A percentile compares a stretch with the other conserved stretches of the same genome.
Conservation (phyloP, 2,113 vertebrate genomes). For the Phalacrocorax brasilianus region DNA sequence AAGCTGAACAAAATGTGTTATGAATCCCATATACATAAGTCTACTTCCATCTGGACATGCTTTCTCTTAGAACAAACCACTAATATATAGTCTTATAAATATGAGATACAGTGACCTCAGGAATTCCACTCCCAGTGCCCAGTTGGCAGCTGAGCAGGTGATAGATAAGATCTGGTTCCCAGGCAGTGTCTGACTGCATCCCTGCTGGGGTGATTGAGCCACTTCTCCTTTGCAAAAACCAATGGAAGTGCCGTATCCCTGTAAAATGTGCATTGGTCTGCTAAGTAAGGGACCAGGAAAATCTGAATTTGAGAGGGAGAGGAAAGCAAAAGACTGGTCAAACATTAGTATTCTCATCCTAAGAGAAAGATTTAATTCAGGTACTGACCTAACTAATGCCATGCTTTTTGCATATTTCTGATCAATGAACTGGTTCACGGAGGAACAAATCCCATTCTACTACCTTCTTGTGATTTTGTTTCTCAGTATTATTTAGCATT, state of each 20-base stretch:
- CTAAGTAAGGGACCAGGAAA: background rate
- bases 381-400: background rate
- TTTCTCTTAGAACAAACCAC: background rate
- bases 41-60: background rate
- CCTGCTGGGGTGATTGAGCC: background rate
- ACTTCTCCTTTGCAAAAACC: background rate
- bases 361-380: background rate
- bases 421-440: background rate
- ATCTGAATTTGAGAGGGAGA: background rate
- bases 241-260: background rate
- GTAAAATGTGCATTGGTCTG: background rate
- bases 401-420: background rate
- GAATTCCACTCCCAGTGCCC: background rate
- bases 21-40: accelerated
- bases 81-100: too few relatives aligned
- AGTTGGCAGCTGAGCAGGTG: background rate
- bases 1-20: background rate
- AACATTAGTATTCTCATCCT: background rate
- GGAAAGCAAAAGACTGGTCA: background rate
- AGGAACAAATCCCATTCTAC: background rate
- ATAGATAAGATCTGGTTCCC: background rate
- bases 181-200: background rate
- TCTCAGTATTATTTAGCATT: background rate
- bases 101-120: too few relatives aligned
- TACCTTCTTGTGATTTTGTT: background rate